A percentile compares a stretch with the other conserved stretches of the same genome.
phyloP scores from a whole-genome alignment of 2,797 vertebrate species.

The Artibeus lituratus region DNA sequence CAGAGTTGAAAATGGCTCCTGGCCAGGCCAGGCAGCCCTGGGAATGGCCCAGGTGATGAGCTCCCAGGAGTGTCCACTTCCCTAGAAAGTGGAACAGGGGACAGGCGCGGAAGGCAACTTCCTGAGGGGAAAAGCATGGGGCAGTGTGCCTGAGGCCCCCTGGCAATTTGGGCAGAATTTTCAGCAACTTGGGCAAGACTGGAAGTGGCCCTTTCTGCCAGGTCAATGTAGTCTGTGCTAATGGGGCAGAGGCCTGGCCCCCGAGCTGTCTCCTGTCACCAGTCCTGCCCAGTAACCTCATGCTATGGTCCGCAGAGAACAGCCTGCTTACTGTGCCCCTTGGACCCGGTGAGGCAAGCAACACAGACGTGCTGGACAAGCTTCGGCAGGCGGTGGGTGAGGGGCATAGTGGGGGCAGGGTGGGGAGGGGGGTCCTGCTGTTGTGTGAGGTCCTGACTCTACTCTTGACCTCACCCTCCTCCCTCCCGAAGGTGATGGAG shows the following conservation, averaged over 20 bases:
- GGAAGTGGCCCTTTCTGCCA: background rate
- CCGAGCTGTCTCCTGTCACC: background rate
- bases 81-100: background rate
- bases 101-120: background rate
- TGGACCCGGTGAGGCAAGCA: slow-evolving; percentile 67
- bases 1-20: background rate
- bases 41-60: background rate
- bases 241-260: background rate
- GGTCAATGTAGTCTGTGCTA: background rate
- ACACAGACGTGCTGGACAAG: slow-evolving; percentile 78
- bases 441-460: background rate
- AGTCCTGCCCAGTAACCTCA: background rate
- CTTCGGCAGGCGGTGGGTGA: slow-evolving; percentile 78
- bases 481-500: slow-evolving; percentile 73
- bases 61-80: background rate
- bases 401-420: background rate
- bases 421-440: background rate
- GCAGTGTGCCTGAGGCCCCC: background rate
- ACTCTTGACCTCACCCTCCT: background rate
- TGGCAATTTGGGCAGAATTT: background rate
- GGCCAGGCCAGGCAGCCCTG: background rate
- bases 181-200: background rate
- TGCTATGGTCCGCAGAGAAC: slow-evolving; percentile 66
- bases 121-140: background rate
- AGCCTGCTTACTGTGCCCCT: slow-evolving; percentile 74